These are phyloP conservation scores for Theonella swinhoei DNA, from an alignment of 37 sponge, comb jelly and placozoan species.

Conservation along the genomic window DNA sequence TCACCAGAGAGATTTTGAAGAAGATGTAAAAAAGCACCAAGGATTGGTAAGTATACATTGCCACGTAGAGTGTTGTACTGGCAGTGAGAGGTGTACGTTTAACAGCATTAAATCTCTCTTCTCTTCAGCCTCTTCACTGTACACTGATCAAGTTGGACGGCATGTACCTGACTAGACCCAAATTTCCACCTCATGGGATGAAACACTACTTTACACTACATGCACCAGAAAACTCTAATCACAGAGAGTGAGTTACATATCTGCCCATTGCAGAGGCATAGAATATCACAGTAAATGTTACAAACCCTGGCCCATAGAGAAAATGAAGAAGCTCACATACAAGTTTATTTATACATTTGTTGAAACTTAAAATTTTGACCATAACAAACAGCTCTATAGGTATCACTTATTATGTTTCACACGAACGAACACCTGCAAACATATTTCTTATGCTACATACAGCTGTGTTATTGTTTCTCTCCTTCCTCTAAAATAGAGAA, in stretches of 20 bases:
- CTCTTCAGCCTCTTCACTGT: neutral
- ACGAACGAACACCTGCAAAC: neutral
- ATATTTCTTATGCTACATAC: neutral
- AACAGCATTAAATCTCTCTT: too few species aligned
- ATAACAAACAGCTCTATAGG: too few species aligned
- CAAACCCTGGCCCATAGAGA: neutral
- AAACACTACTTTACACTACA: constrained; percentile 49
- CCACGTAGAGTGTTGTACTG: neutral
- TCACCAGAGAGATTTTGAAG: constrained; percentile 35
- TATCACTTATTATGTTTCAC: too few species aligned
- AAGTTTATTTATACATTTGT: too few species aligned
- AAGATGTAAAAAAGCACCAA: constrained; percentile 28
- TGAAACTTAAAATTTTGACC: too few species aligned
- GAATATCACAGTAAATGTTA: neutral
- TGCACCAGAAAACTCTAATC: constrained; percentile 44
- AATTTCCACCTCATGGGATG: neutral
- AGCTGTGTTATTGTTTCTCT: neutral
- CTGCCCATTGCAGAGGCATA: neutral
- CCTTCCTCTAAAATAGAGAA: constrained; percentile 4
- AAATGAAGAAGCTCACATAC: neutral
- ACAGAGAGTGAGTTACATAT: constrained; percentile 46
- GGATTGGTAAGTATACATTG: constrained; percentile 25
- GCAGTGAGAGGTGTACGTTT: neutral
- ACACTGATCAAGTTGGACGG: constrained; percentile 25
- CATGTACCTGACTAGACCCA: constrained; percentile 46